A percentile compares a stretch with the other conserved stretches of the same genome.
Conservation (phyloP, 1,140 invertebrate species). For the Caenorhabditis inopinata region DNA sequence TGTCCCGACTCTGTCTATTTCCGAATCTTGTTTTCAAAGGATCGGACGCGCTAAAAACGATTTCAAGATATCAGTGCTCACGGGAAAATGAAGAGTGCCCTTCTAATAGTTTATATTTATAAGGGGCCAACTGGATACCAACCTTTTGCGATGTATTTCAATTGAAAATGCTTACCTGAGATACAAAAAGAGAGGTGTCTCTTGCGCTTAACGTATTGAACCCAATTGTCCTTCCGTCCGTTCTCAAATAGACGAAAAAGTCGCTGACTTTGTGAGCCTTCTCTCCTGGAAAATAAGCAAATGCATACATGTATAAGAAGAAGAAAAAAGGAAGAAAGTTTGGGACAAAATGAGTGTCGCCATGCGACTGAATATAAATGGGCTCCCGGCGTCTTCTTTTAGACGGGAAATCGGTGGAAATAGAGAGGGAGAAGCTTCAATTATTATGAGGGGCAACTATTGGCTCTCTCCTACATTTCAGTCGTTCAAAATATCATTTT, state of each 20-base stretch:
- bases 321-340: background rate
- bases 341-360: background rate
- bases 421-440: background rate
- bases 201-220: slow-evolving; percentile 23
- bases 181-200: slow-evolving; percentile 2
- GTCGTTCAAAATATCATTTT: slow-evolving; percentile 21
- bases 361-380: slow-evolving; percentile 25
- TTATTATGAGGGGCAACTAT: background rate
- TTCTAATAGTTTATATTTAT: too few species aligned
- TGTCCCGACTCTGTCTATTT: too few species aligned
- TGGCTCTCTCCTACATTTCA: background rate
- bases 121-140: too few species aligned
- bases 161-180: background rate
- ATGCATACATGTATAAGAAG: background rate
- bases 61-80: too few species aligned
- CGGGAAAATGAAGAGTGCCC: too few species aligned
- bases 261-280: slow-evolving; percentile 26
- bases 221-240: slow-evolving; percentile 20
- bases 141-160: too few species aligned
- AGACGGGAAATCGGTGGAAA: background rate
- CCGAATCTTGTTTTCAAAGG: too few species aligned
- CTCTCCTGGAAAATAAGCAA: slow-evolving; percentile 26
- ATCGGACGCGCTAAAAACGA: too few species aligned
- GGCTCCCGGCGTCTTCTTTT: too few species aligned
- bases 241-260: slow-evolving; percentile 27